Conservation (phyloP, 2,888 invertebrate genomes). For the Eupeodes luniger region DNA sequence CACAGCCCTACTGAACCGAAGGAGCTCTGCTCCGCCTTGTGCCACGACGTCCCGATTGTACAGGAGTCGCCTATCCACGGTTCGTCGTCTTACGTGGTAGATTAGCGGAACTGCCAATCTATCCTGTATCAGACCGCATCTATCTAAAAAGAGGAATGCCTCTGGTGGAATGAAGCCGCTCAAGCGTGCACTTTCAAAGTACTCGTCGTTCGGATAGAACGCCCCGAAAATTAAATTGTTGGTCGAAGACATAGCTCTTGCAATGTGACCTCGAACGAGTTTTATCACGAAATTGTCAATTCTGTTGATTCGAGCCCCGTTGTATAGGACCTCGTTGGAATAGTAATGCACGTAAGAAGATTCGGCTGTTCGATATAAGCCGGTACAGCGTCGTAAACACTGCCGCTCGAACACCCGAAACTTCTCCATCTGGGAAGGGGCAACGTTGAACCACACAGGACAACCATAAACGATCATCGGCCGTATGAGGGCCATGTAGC, state of each 20-base stretch:
- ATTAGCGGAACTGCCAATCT: too few relatives aligned
- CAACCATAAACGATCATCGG: too few relatives aligned
- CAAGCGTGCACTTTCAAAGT: not conserved
- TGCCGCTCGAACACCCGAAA: constrained; percentile 29
- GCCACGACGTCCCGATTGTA: too few relatives aligned
- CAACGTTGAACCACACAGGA: too few relatives aligned
- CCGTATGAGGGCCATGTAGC: constrained; percentile 3
- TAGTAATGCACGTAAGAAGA: constrained; percentile 9
- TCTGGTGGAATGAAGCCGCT: constrained; percentile 3
- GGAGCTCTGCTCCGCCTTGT: too few relatives aligned
- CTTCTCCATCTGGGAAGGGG: constrained; percentile 28
- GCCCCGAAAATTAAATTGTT: constrained; percentile 6
- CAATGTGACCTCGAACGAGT: constrained; percentile 10
- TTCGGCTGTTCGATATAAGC: constrained; percentile 3
- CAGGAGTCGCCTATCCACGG: too few relatives aligned
- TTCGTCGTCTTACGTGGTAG: too few relatives aligned
- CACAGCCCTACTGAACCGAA: too few relatives aligned
- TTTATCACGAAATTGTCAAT: constrained; percentile 8
- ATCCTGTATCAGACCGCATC: too few relatives aligned
- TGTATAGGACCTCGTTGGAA: constrained; percentile 16
- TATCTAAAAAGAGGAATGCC: not conserved
- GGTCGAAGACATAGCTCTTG: constrained; percentile 26
- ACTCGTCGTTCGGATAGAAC: not conserved
- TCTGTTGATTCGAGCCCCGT: constrained; percentile 7
- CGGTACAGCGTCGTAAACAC: not conserved